Conservation (phyloP, 64 coral and sea anemone species). For the Trachythela sp. region DNA sequence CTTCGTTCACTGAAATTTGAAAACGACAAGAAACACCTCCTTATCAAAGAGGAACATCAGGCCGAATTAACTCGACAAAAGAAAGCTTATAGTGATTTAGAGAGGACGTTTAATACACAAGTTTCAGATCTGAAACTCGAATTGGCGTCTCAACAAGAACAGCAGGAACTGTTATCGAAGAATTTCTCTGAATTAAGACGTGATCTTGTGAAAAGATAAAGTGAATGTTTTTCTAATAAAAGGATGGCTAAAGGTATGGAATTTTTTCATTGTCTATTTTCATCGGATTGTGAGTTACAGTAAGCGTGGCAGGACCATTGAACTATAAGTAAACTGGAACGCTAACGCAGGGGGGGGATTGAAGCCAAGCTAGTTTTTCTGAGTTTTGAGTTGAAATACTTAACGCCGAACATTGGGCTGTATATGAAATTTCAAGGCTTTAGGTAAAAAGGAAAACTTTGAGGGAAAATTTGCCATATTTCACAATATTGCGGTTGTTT, state of each 20-base stretch:
- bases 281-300: too few relatives aligned
- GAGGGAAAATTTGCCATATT: too few relatives aligned
- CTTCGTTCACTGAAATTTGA: not conserved
- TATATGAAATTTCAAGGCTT: too few relatives aligned
- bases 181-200: not conserved
- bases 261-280: not conserved
- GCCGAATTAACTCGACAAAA: not conserved
- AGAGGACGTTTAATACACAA: not conserved
- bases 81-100: not conserved
- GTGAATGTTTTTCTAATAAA: not conserved
- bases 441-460: too few relatives aligned
- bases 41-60: conserved; percentile 3
- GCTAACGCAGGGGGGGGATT: too few relatives aligned
- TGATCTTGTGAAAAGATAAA: not conserved
- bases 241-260: not conserved
- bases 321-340: too few relatives aligned
- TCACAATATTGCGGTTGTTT: too few relatives aligned
- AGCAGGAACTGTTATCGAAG: not conserved
- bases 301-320: too few relatives aligned
- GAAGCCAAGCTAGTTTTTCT: too few relatives aligned
- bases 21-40: not conserved
- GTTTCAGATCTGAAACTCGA: not conserved
- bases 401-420: too few relatives aligned
- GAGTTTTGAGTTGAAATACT: too few relatives aligned
- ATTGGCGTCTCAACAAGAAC: not conserved